Evolutionary conservation across 2,113 vertebrate species (phyloP), one percentile per base, ranked within the genome.

Genomic region (Platichthys flesus): DNA sequence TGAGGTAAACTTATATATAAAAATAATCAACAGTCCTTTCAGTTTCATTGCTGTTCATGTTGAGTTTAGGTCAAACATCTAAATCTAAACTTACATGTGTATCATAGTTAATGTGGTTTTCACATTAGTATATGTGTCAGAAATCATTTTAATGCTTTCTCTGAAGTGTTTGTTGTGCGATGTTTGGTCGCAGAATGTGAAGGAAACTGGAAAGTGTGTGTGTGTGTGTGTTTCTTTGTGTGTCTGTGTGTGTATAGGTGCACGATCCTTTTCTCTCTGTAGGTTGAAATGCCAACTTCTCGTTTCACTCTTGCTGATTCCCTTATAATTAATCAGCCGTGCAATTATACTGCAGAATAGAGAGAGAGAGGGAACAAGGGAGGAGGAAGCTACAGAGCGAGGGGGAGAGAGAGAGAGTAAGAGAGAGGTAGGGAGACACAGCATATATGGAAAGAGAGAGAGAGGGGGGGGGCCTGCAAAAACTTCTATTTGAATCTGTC

Each of bases 311-410:
- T 85, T 62, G 61, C 87, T 84, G 90, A 90, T 89, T 90, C 85
- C 90, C 90, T 83, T 93, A 91, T 92, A 93, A 93, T 93, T 93
- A 92, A 93, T 90, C 90, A 90, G 85, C 87, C 89, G 71, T 90
- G 88, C 88, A 93, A 93, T 93, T 92, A 93, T 78, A 79, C 74
- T 62, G 79, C 82, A 85, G 85, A 89, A 79, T 21, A 69, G 80
- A 81, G 76, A 81, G 67, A 59, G 73, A 16, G 51, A 9, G 55
- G 35, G 72, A 61, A 51, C 24, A 26, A 37, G 56, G 2, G 12
- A 37, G 21, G 18, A 49, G 60, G 9, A 20, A 28, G 66, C 57
- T 31, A 74, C 21, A 71, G 40, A 65, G 70, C 24, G 31, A 47
- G 57, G 31, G 60, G 6, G 59, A 40, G 24, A 6, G 63, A 51